Evolutionary conservation across 2,113 vertebrate species (phyloP).

Genomic region (Narcine bancroftii): DNA sequence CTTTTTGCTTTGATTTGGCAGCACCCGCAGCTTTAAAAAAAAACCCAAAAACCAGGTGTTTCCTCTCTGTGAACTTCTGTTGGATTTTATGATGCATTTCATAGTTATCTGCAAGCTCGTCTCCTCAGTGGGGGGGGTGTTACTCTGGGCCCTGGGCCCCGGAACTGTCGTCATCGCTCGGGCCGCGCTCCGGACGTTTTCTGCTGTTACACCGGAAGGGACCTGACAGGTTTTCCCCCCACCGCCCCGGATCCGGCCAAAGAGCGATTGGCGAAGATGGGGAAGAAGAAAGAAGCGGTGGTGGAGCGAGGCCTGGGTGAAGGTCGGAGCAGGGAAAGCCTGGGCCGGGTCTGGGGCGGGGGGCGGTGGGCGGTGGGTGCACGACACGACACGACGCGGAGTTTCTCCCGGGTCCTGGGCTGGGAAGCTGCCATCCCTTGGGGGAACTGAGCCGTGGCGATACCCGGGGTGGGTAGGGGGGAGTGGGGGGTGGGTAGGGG

Average conservation of each 20-base stretch:
- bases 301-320: not conserved
- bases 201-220: not conserved
- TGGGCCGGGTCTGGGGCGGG: not conserved
- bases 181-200: not conserved
- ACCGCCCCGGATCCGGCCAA: not conserved
- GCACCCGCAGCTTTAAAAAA: too few relatives aligned
- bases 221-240: not conserved
- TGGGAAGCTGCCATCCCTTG: too few relatives aligned
- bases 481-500: not conserved
- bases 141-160: not conserved
- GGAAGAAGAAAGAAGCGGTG: conserved; percentile 22
- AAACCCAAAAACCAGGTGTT: too few relatives aligned
- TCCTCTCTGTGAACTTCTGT: not conserved
- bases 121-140: not conserved
- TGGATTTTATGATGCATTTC: not conserved
- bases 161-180: not conserved
- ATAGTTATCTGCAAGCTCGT: not conserved
- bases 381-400: too few relatives aligned
- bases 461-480: not conserved
- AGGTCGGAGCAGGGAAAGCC: not conserved
- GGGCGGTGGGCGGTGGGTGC: not conserved
- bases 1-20: too few relatives aligned
- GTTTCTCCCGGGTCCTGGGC: too few relatives aligned
- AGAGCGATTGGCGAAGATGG: not conserved
- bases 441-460: too few relatives aligned